phyloP scores from a whole-genome alignment of 2,113 vertebrate species.

The Bos javanicus region DNA sequence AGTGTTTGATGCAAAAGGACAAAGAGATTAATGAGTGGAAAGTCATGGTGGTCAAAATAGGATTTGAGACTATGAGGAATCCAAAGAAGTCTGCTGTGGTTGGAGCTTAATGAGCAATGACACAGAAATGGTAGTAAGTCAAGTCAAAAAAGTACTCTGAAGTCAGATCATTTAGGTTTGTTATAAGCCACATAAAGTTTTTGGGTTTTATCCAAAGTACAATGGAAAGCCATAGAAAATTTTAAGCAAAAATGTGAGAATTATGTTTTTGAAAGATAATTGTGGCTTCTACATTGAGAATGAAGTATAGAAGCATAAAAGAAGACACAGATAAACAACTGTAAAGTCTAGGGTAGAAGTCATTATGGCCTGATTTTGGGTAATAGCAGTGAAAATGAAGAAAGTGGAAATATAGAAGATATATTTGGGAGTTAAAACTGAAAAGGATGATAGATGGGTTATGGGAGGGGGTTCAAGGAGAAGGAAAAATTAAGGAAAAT shows the following conservation, averaged over 20 bases:
- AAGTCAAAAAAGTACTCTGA: neutral
- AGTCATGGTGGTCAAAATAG: neutral
- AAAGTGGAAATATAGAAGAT: neutral
- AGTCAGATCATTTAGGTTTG: neutral
- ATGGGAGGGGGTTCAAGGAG: neutral
- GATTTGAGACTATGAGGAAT: neutral
- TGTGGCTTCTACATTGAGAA: neutral
- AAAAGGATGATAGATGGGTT: neutral
- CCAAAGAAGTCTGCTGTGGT: neutral
- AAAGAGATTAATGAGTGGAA: neutral
- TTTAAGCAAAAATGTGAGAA: neutral
- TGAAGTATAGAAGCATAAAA: neutral
- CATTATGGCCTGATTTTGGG: neutral
- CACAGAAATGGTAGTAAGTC: neutral
- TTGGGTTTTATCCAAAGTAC: neutral
- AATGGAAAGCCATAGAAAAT: neutral
- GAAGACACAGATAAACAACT: neutral
- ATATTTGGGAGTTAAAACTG: neutral
- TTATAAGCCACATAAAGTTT: neutral
- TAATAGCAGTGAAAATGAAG: neutral
- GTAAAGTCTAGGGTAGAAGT: neutral
- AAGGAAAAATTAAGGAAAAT: neutral
- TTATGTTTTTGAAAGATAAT: neutral
- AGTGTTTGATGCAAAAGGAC: neutral
- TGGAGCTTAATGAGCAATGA: neutral